phyloP scores from a whole-genome alignment of 2,797 vertebrate species.

The Chelonia mydas region DNA sequence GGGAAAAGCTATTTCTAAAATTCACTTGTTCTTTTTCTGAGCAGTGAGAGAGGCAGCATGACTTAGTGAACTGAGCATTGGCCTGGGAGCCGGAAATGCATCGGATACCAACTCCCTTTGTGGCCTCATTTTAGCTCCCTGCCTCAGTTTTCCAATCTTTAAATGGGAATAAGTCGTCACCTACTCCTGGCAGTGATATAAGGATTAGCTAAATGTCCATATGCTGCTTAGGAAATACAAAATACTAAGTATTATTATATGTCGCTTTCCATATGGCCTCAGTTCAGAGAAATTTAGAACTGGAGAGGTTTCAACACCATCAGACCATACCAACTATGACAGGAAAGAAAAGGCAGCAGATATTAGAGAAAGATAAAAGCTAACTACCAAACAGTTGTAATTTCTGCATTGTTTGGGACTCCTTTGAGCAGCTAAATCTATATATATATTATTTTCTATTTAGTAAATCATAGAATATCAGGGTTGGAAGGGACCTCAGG shows the following conservation, averaged over 20 bases:
- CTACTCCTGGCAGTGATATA: constrained; percentile 34
- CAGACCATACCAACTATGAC: background rate
- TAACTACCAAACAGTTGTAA: background rate
- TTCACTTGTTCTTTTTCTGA: background rate
- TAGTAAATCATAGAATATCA: background rate
- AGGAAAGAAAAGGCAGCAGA: background rate
- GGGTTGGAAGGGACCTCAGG: too few relatives aligned
- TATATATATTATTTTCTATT: background rate
- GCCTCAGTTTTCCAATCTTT: background rate
- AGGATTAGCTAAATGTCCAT: constrained; percentile 24
- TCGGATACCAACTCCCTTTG: background rate
- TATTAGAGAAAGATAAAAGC: background rate
- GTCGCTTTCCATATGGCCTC: background rate
- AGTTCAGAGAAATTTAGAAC: background rate
- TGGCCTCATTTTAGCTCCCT: constrained; percentile 16
- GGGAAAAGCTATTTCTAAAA: background rate
- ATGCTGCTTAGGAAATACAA: constrained; percentile 26
- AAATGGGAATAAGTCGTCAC: constrained; percentile 24
- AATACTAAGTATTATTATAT: background rate
- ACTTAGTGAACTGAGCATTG: constrained; percentile 16
- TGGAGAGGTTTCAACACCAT: constrained; percentile 1
- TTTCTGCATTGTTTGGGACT: background rate
- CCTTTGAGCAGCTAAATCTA: background rate
- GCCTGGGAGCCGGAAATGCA: constrained; percentile 2
- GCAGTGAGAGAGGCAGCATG: background rate